These are phyloP conservation scores for Hippopotamyrus pictus DNA, from an alignment of 2,797 vertebrate genomes.

Conservation along the genomic window DNA sequence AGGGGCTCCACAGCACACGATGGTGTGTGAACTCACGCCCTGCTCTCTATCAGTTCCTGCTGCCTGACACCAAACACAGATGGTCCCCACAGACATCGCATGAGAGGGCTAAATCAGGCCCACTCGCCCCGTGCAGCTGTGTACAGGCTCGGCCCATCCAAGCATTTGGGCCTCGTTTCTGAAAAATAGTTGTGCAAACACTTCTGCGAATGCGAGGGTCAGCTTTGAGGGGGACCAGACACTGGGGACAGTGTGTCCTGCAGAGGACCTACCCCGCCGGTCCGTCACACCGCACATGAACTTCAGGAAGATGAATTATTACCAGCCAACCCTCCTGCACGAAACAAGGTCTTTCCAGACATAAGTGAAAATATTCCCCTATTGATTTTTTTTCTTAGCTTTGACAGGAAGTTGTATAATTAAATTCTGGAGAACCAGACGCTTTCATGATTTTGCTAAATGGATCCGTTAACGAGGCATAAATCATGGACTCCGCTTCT, in stretches of 20 bases:
- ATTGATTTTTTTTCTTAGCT: background rate
- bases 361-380: background rate
- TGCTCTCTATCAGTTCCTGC: conserved; percentile 30
- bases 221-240: background rate
- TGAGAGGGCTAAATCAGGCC: conserved; percentile 36
- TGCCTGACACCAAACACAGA: conserved; percentile 31
- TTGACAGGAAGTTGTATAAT: background rate
- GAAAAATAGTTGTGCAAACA: background rate
- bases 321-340: background rate
- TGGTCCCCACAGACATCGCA: conserved; percentile 35
- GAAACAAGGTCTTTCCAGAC: background rate
- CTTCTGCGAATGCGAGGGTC: background rate
- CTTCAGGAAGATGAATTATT: background rate
- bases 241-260: background rate
- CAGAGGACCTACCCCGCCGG: background rate
- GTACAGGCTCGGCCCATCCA: conserved; percentile 3
- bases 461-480: background rate
- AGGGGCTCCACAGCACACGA: conserved; percentile 18
- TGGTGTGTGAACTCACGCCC: conserved; percentile 28
- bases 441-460: background rate
- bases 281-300: background rate
- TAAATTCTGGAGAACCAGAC: background rate
- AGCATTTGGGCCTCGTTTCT: background rate
- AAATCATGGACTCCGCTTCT: background rate
- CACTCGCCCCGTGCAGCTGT: conserved; percentile 22